These are phyloP conservation scores for Forbesichthys papilliferus DNA, from an alignment of 2,113 vertebrate species.

Conservation along the genomic window DNA sequence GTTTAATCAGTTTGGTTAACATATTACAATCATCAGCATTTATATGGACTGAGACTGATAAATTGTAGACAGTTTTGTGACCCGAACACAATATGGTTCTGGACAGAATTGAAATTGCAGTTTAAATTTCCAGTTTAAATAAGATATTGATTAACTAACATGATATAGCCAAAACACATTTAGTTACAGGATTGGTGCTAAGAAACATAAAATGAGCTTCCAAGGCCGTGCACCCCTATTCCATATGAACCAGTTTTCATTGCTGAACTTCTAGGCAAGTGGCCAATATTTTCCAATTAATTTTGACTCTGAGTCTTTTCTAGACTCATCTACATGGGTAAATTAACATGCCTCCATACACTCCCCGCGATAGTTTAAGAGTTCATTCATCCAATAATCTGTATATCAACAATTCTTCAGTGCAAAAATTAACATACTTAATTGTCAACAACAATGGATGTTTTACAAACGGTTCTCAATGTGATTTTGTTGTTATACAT, in stretches of 20 bases:
- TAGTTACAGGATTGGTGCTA: constrained; percentile 35
- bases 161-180: constrained; percentile 46
- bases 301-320: constrained; percentile 68
- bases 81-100: constrained; percentile 1
- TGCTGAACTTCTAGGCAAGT: constrained; percentile 67
- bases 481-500: too few species aligned
- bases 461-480: too few species aligned
- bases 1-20: too few species aligned
- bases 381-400: constrained; percentile 24
- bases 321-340: constrained; percentile 60
- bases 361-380: constrained; percentile 48
- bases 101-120: constrained; percentile 14
- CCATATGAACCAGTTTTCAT: constrained; percentile 55
- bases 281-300: constrained; percentile 74
- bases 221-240: constrained; percentile 47
- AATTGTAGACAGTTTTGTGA: not conserved
- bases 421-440: too few species aligned
- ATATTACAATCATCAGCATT: too few species aligned
- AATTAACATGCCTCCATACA: constrained; percentile 60
- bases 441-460: too few species aligned
- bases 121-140: constrained; percentile 21
- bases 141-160: constrained; percentile 44
- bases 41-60: too few species aligned
- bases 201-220: constrained; percentile 48
- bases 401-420: not conserved